Evolutionary conservation across 2,888 invertebrate species (phyloP).

Genomic region (Drosophila meridiana): DNA sequence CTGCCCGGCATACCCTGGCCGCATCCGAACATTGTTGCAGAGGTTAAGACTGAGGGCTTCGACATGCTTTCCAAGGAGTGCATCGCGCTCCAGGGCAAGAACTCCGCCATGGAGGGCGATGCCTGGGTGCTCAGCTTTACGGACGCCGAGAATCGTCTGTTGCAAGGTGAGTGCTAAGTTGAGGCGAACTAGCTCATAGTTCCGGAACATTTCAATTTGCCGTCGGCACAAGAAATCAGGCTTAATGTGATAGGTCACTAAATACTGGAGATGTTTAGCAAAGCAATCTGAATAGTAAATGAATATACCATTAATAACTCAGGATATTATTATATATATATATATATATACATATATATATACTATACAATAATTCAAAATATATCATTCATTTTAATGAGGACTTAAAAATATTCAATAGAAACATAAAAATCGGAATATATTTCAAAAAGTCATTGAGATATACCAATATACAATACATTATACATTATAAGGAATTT

Average conservation of each 20-base stretch:
- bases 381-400: background rate
- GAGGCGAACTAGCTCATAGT: background rate
- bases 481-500: too few species aligned
- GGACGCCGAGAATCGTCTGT: conserved; percentile 95
- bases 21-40: conserved; percentile 95
- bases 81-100: conserved; percentile 93
- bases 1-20: conserved; percentile 97
- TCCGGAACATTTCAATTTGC: conserved; percentile 17
- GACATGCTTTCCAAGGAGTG: conserved; percentile 96
- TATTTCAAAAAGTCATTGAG: too few species aligned
- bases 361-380: background rate
- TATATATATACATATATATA: background rate
- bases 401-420: background rate
- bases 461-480: too few species aligned
- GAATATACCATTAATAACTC: too few species aligned
- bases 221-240: conserved; percentile 51
- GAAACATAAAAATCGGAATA: too few species aligned
- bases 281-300: background rate
- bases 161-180: conserved; percentile 87
- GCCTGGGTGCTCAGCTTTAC: conserved; percentile 97
- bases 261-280: background rate
- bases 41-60: conserved; percentile 98
- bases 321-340: background rate
- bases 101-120: conserved; percentile 97
- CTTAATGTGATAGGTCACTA: too few species aligned